Conservation (phyloP, 2,888 invertebrate genomes). For the Cinara cedri region DNA sequence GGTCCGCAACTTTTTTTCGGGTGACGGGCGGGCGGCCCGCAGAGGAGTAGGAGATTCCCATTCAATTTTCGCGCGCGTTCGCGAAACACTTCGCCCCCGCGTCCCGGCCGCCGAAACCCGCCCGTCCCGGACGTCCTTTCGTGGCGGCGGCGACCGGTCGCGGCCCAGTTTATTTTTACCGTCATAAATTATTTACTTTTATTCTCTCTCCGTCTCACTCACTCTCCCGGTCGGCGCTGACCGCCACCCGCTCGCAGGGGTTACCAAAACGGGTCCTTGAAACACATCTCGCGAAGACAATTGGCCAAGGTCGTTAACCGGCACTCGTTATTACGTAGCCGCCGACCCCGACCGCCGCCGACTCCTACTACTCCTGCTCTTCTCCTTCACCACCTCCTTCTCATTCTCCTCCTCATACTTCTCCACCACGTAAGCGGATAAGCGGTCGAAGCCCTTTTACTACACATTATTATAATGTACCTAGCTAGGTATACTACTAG, state of each 20-base stretch:
- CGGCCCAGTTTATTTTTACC: constrained; percentile 42
- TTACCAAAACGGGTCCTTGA: constrained; percentile 46
- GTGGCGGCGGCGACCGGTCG: background rate
- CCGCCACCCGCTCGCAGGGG: constrained; percentile 39
- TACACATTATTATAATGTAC: too few relatives aligned
- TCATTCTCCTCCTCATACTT: too few relatives aligned
- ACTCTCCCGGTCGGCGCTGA: constrained; percentile 17
- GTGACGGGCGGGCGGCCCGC: background rate
- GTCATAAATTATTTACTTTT: constrained; percentile 3
- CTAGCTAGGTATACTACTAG: background rate
- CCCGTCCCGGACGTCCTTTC: background rate
- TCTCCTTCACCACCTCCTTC: background rate
- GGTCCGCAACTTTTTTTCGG: background rate
- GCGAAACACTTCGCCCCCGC: constrained; percentile 14
- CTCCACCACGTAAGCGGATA: background rate
- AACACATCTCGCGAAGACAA: constrained; percentile 24
- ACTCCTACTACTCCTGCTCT: too few relatives aligned
- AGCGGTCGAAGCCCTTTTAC: constrained; percentile 19
- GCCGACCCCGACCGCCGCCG: background rate
- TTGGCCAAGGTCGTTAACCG: constrained; percentile 54
- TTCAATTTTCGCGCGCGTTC: constrained; percentile 30
- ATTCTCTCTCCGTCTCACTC: background rate
- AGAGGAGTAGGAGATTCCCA: constrained; percentile 23
- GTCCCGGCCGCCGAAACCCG: background rate
- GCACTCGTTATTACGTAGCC: background rate